Conservation (phyloP, 2,888 invertebrate genomes). For the Sclerodermus sp. region DNA sequence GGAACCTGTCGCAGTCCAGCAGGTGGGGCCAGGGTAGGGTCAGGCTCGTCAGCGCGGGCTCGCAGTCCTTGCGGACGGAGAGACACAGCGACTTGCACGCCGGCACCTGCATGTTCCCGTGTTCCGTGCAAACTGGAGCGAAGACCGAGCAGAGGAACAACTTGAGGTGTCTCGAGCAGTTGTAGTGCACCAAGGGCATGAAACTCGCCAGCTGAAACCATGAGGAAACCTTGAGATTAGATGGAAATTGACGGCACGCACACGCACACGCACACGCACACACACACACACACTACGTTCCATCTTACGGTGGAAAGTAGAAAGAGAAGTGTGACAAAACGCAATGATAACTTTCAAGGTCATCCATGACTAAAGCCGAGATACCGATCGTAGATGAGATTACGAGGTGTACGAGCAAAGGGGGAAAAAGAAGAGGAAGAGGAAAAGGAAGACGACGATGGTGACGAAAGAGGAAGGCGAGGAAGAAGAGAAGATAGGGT, state of each 20-base stretch:
- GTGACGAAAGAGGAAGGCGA: slow-evolving; percentile 1
- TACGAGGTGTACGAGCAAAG: slow-evolving; percentile 7
- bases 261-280: no score
- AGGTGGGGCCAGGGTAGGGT: slow-evolving; percentile 71
- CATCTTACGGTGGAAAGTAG: background rate
- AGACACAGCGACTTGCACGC: slow-evolving; percentile 86
- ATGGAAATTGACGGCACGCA: no score
- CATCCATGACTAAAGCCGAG: no score
- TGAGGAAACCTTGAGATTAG: no score
- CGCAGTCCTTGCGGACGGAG: slow-evolving; percentile 73
- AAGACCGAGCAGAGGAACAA: slow-evolving; percentile 90
- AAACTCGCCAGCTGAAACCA: slow-evolving; percentile 73
- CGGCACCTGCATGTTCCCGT: slow-evolving; percentile 81
- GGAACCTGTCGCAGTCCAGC: slow-evolving; percentile 78
- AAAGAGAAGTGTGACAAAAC: background rate
- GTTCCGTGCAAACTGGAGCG: slow-evolving; percentile 87
- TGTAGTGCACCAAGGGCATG: slow-evolving; percentile 73
- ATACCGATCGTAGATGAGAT: no score
- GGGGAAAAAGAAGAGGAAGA: slow-evolving; percentile 1
- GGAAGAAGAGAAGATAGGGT: slow-evolving; percentile 3
- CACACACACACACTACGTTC: no score
- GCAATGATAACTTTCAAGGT: no score
- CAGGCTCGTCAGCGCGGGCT: slow-evolving; percentile 67
- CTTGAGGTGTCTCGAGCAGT: slow-evolving; percentile 78
- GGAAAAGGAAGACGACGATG: background rate